Conservation (phyloP, 2,888 invertebrate species). For the Liopterus haemorrhoidalis region DNA sequence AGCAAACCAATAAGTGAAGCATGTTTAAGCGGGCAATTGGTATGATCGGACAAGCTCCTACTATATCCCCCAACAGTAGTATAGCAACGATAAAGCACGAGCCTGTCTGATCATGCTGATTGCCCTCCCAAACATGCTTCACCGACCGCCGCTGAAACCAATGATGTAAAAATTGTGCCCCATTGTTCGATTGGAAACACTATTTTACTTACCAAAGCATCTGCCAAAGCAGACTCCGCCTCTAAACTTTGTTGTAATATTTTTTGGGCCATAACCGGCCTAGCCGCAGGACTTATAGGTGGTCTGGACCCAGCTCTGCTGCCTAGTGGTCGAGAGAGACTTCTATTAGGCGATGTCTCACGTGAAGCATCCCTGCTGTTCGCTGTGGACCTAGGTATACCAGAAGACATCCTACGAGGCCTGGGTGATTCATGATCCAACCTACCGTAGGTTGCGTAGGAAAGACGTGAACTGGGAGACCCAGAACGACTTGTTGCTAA, state of each 20-base stretch:
- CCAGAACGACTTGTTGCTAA: conserved; percentile 88
- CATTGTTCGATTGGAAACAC: too few species aligned
- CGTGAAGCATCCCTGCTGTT: conserved; percentile 56
- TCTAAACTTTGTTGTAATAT: conserved; percentile 82
- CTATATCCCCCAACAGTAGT: too few species aligned
- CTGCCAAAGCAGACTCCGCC: conserved; percentile 76
- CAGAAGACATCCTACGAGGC: conserved; percentile 58
- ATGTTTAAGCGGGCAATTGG: too few species aligned
- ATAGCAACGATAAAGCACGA: too few species aligned
- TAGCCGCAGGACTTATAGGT: conserved; percentile 52
- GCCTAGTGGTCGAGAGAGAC: conserved; percentile 37
- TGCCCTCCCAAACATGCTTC: too few species aligned
- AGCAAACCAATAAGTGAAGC: too few species aligned
- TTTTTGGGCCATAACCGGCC: conserved; percentile 69
- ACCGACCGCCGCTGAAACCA: too few species aligned
- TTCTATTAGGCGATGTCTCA: conserved; percentile 44
- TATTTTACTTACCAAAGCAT: conserved; percentile 61
- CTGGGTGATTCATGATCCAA: conserved; percentile 46
- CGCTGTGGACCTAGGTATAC: conserved; percentile 63
- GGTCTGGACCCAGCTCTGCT: conserved; percentile 47
- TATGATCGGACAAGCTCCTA: too few species aligned
- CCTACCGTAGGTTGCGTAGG: conserved; percentile 62
- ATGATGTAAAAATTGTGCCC: too few species aligned
- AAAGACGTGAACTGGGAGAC: conserved; percentile 82
- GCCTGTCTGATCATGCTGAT: too few species aligned